Base-by-base conservation (phyloP, 2,888 invertebrate genomes). In the Mactromeris polynyma region DNA sequence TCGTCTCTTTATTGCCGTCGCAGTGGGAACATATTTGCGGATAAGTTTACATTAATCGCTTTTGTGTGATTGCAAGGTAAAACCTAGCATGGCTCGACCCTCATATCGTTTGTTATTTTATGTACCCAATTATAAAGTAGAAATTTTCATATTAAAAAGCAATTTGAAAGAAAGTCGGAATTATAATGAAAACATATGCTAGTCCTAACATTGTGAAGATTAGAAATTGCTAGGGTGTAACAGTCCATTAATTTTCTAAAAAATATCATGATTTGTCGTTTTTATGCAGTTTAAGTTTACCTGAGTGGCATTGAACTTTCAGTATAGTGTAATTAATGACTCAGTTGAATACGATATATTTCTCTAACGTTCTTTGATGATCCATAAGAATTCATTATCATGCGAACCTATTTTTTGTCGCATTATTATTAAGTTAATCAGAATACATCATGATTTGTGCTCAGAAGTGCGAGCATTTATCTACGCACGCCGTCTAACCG, bases 21-120 rank as follows among this genome's bases (percentile, higher is more conserved):
- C 86, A 86, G 88, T 82, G 79, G 84, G 90, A 79, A 86, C 83
- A 90, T 88, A 42, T 58, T 36, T 73, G 54, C 40, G 88, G 88
- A 86, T 90, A 86, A 88, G 85, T 85, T 90, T 90, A 85, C 90
- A 88, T 73, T 86, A 85, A 88, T 58, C n/a, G 40, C 81, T 82
- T 81, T 88, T 83, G 86, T 88, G 42, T 80, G 78, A 58, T 46
- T 64, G 80, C 85, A 80, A 80, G 80, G 80, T 80, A 79, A 54
- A 79, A 80, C 31, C 21, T 79, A 73, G 64, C 64, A 80, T 58
- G 80, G 38, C 58, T 79, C 33, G 80, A 80, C 54, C 80, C 77
- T 31, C 36, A 21, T 73, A 33, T 33, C 19, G 11, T 73, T 36
- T 36, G 31, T 36, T 73, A 17, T 31, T 73, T 36, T 17, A 33